Evolutionary conservation across 2,113 vertebrate species (phyloP).

Genomic region (Eretmochelys imbricata): DNA sequence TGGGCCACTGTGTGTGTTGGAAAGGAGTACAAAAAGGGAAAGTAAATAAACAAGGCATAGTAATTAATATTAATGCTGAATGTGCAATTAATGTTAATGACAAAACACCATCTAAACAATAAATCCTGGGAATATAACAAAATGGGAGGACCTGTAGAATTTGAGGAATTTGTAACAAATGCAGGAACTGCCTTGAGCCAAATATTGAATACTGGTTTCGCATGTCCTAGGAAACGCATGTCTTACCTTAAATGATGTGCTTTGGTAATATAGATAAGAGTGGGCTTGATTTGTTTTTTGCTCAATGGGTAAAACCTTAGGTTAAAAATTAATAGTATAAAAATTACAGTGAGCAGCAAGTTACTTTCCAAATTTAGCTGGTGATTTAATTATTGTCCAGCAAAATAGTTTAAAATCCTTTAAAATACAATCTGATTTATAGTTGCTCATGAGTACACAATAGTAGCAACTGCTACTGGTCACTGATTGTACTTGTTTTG

Average conservation of each 20-base stretch:
- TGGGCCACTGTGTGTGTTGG: background rate
- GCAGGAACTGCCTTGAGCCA: background rate
- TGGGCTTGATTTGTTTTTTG: background rate
- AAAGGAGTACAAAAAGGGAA: background rate
- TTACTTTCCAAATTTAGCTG: background rate
- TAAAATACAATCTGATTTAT: accelerated
- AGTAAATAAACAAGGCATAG: background rate
- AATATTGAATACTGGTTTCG: background rate
- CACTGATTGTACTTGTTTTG: accelerated
- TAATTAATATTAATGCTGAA: constrained; percentile 28
- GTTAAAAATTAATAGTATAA: background rate
- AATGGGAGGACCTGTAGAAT: background rate
- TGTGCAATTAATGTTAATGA: background rate
- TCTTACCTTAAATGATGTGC: background rate
- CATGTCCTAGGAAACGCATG: background rate
- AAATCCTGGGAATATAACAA: background rate
- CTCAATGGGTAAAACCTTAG: background rate
- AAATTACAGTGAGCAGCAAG: background rate
- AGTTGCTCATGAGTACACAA: background rate
- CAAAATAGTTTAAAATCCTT: background rate
- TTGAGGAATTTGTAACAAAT: accelerated
- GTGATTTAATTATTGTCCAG: background rate
- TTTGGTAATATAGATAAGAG: background rate
- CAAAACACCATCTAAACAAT: background rate
- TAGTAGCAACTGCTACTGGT: background rate